These are phyloP conservation scores for Monomorium pharaonis DNA, from an alignment of 1,140 invertebrate species.

Conservation along the genomic window DNA sequence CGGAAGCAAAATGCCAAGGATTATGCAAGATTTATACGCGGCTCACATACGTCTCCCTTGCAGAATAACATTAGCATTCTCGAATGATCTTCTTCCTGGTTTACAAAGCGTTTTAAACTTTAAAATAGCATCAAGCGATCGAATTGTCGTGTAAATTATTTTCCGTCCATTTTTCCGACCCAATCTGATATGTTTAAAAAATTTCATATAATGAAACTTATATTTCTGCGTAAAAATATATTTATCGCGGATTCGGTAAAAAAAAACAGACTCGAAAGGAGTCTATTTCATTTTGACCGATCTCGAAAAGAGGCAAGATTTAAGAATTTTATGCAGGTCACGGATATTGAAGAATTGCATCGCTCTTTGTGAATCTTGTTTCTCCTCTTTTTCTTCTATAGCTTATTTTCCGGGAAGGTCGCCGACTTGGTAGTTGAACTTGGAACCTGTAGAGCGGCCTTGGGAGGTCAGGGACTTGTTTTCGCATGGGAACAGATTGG, in stretches of 20 bases:
- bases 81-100: conserved; percentile 21
- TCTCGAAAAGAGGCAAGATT: not conserved
- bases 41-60: not conserved
- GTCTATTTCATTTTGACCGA: not conserved
- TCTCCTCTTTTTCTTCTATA: not conserved
- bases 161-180: not conserved
- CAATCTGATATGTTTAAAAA: not conserved
- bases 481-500: conserved; percentile 24
- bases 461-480: conserved; percentile 66
- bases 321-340: conserved; percentile 39
- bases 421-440: conserved; percentile 5
- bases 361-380: conserved; percentile 28
- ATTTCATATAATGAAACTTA: not conserved
- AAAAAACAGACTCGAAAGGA: not conserved
- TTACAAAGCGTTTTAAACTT: not conserved
- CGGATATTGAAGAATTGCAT: conserved; percentile 47
- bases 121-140: not conserved
- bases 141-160: not conserved
- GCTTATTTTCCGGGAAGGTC: conserved; percentile 49
- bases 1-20: conserved; percentile 42
- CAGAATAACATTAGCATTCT: conserved; percentile 39
- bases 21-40: conserved; percentile 21
- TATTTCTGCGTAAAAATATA: not conserved
- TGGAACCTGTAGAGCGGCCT: conserved; percentile 66
- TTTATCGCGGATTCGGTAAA: not conserved